Evolutionary conservation across 2,888 invertebrate species (phyloP).

Genomic region (Dolichomitus sp.): DNA sequence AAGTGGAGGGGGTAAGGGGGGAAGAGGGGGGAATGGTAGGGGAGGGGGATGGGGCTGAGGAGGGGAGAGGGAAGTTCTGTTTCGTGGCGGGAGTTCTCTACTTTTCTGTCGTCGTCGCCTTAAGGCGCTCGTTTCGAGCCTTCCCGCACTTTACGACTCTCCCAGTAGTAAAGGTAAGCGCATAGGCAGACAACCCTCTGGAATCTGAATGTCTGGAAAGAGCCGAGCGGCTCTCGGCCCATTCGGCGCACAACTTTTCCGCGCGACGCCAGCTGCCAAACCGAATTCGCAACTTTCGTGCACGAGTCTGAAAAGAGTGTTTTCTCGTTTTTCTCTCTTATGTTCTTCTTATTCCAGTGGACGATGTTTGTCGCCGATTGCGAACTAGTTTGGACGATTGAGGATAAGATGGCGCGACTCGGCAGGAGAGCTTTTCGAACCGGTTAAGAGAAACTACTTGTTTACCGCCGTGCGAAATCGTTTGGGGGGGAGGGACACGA

Average conservation of each 20-base stretch:
- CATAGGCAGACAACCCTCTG: constrained; percentile 44
- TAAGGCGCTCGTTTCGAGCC: constrained; percentile 1
- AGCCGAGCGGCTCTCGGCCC: background rate
- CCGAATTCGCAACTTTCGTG: constrained; percentile 54
- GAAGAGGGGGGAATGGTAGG: background rate
- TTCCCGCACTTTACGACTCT: constrained; percentile 45
- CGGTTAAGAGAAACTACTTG: constrained; percentile 8
- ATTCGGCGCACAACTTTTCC: constrained; percentile 43
- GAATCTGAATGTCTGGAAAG: constrained; percentile 58
- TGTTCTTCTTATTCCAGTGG: constrained; percentile 1
- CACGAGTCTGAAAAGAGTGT: background rate
- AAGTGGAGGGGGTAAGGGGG: background rate
- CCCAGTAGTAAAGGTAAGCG: constrained; percentile 44
- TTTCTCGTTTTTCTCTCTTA: background rate
- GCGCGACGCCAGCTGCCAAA: constrained; percentile 14
- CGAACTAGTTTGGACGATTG: constrained; percentile 34
- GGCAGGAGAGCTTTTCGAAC: background rate
- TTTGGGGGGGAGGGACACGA: background rate
- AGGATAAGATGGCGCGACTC: background rate
- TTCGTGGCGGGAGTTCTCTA: constrained; percentile 25
- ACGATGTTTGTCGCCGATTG: constrained; percentile 48
- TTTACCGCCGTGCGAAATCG: constrained; percentile 8
- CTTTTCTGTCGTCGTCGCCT: constrained; percentile 35
- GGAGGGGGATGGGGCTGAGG: too few relatives aligned
- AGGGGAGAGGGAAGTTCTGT: background rate